A percentile compares a stretch with the other conserved stretches of the same genome.
Conservation (phyloP, 2,797 vertebrate genomes). For the Manis pentadactyla region DNA sequence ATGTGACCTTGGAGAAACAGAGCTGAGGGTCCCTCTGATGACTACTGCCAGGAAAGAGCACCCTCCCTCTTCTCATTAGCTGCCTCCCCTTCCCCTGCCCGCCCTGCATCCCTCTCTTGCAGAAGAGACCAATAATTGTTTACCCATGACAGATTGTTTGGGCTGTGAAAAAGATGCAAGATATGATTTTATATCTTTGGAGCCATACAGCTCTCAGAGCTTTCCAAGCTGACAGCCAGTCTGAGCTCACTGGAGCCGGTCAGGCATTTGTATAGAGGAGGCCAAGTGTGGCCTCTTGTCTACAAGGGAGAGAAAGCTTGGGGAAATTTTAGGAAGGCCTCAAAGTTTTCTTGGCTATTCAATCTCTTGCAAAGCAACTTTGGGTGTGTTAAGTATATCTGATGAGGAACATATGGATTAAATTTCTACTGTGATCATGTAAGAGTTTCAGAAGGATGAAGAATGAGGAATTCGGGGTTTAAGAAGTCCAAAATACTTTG, state of each 20-base stretch:
- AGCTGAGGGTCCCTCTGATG: neutral
- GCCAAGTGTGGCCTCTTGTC: neutral
- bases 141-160: neutral
- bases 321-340: neutral
- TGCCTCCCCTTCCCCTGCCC: neutral
- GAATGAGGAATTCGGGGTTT: conserved; percentile 31
- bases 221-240: conserved; percentile 26
- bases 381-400: conserved; percentile 38
- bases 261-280: neutral
- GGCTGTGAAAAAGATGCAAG: neutral
- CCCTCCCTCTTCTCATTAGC: neutral
- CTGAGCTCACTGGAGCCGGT: conserved; percentile 1
- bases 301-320: neutral
- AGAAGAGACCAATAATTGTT: neutral
- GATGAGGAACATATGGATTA: conserved; percentile 65
- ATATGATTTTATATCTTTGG: conserved; percentile 1
- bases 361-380: conserved; percentile 17
- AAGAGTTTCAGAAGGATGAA: conserved; percentile 59
- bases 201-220: neutral
- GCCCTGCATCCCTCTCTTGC: no score
- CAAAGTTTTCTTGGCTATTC: conserved; percentile 38
- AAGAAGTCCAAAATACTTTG: conserved; percentile 55
- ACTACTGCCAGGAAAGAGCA: neutral
- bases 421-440: conserved; percentile 51
- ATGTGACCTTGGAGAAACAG: neutral